phyloP scores from a whole-genome alignment of 2,888 invertebrate genomes.

The Nomada ferruginata region DNA sequence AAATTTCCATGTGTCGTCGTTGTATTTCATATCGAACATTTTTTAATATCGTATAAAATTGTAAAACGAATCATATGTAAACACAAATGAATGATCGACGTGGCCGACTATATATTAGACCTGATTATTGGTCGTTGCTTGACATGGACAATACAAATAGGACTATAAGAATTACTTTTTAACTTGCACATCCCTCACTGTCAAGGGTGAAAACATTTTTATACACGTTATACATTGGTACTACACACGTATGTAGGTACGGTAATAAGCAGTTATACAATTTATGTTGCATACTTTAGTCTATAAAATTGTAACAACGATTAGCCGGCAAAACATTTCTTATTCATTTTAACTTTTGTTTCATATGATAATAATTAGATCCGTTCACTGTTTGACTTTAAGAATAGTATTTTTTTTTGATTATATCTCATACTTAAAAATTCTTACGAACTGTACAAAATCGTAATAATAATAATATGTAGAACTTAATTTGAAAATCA shows the following conservation, averaged over 20 bases:
- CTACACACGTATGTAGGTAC: background rate
- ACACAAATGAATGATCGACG: conserved; percentile 25
- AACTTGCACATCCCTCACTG: conserved; percentile 2
- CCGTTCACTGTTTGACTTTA: background rate
- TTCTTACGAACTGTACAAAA: no score
- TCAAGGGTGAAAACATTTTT: background rate
- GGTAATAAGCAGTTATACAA: background rate
- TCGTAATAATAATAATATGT: no score
- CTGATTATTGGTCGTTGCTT: conserved; percentile 1
- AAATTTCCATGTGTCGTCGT: conserved; percentile 80
- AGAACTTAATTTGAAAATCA: background rate
- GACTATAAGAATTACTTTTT: background rate
- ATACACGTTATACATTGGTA: background rate
- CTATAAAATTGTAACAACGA: background rate
- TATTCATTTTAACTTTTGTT: background rate
- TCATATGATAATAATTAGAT: background rate
- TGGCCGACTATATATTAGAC: conserved; percentile 14
- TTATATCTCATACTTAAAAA: no score
- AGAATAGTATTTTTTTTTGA: no score
- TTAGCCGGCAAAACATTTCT: background rate
- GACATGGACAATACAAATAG: background rate
- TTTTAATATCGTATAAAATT: background rate
- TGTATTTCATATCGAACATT: conserved; percentile 41
- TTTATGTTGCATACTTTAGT: background rate
- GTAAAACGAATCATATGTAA: conserved; percentile 17